phyloP scores from a whole-genome alignment of 1,140 invertebrate genomes.

The Sweltsa coloradensis region DNA sequence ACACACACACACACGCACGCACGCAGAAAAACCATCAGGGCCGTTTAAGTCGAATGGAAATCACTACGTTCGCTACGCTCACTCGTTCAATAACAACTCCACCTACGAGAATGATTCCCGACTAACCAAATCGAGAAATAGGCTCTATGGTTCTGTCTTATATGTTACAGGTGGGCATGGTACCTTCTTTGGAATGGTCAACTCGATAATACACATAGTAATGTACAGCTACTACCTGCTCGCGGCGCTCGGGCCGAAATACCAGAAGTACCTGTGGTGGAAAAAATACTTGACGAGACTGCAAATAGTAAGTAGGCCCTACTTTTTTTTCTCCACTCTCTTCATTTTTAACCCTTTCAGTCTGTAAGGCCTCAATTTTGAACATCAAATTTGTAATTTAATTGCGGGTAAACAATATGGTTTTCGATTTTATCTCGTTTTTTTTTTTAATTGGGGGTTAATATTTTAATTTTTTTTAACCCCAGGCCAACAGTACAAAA shows the following conservation, averaged over 20 bases:
- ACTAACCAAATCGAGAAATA: no score
- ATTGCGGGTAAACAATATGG: not conserved
- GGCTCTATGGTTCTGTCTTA: no score
- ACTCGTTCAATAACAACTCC: no score
- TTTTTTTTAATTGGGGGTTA: no score
- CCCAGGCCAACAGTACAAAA: no score
- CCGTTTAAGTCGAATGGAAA: no score
- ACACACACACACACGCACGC: no score
- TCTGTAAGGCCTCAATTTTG: not conserved
- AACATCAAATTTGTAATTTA: not conserved
- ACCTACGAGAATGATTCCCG: no score
- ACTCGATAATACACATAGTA: conserved; percentile 53
- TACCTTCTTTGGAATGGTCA: conserved; percentile 39
- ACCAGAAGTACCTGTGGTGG: conserved; percentile 66
- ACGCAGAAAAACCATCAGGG: no score
- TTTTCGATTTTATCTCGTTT: conserved; percentile 29
- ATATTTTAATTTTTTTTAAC: no score
- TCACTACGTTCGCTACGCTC: no score
- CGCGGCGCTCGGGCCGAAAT: conserved; percentile 50
- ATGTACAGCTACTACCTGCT: conserved; percentile 69
- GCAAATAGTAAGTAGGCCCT: conserved; percentile 55
- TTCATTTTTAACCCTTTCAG: not conserved
- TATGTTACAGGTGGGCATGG: conserved; percentile 38
- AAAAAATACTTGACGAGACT: conserved; percentile 67
- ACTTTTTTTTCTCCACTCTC: no score